Evolutionary conservation across 2,888 invertebrate species (phyloP), one percentile per base, ranked within the genome.

Genomic region (Melanophora roralis): DNA sequence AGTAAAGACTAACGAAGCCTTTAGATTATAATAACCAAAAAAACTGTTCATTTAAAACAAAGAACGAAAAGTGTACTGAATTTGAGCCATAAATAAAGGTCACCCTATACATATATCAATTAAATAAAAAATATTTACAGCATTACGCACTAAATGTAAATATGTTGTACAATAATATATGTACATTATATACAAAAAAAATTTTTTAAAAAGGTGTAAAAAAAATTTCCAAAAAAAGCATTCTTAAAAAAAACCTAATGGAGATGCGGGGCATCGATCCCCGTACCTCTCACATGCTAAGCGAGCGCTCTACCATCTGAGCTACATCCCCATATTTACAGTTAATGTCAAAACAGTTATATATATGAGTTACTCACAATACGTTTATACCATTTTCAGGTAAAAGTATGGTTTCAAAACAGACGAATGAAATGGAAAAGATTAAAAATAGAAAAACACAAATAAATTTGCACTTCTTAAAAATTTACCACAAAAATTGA

Each of bases 381-480:
- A n/a, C 32, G 55, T 12, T 6, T 34, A 51, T 32, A 23, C 81
- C 16, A 72, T 57, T 89, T 87, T 49, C 86, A 95, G 94, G 94
- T 95, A 1, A 95, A 95, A 90, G 95, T 95, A 12, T 95, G 95
- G 96, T 96, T 96, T 87, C 96, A 96, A 91, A 96, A 96, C 86
- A 91, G 95, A 68, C 91, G 96, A 74, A 96, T 96, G 96, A 96
- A 96, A 86, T 95, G 94, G 93, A 96, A 96, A 88, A 91, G 95
- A 78, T 93, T 93, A 16, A 94, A 93, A 86, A 91, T 92, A 73
- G 92, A 92, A 47, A 72, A 60, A 8, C 62, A 49, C n/a, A 12
- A 27, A 16, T 45, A 32, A 40, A n/a, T 7, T 21, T 4, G 27
- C 14, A 23, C 4, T 5, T 43, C 11, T 21, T 38, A 21, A n/a